Base-by-base conservation (phyloP, 2,888 invertebrate genomes). In the Leptinotarsa juncta region DNA sequence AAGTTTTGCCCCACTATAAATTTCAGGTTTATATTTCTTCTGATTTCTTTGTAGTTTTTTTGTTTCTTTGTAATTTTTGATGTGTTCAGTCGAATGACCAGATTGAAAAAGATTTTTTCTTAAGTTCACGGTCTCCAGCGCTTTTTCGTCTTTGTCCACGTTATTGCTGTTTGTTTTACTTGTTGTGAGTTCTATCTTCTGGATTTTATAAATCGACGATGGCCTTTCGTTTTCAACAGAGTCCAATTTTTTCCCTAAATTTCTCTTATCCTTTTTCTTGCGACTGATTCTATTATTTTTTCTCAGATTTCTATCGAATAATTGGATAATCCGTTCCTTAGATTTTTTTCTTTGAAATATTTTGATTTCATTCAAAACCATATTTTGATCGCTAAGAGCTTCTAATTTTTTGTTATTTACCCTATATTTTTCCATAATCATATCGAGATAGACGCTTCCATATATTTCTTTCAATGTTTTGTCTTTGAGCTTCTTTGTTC, bases 391-490 rank as follows among this genome's bases (percentile, higher is more conserved):
- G 12, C 16, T 62, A 7, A 42, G 42, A 62, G 42, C 5, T 32
- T 62, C 32, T n/a, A 62, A 42, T 62, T 62, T 15, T 10, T 42
- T 32, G 10, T 32, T 62, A 62, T 62, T n/a, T 0, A 62, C 42
- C 10, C 62, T 26, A 32, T 62, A 62, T 62, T 62, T 62, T 32
- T 62, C 42, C 62, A 62, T 62, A 42, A 62, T 62, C n/a, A 26
- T 62, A 10, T 62, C 32, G 18, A 62, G 62, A 14, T 62, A 32
- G 1, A 62, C 62, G 4, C 32, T 32, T 15, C n/a, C n/a, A n/a
- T 2, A 32, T 16, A 42, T 62, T 57, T 57, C 4, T 57, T 23
- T 57, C 23, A 57, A 16, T 4, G 57, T 26, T 14, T 57, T 26
- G 10, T 62, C 62, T 42, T 62, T 42, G n/a, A n/a, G 62, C 26